Percentiles rank a stretch among this genome's conserved stretches.
Conservation (phyloP, 2,888 invertebrate genomes). For the Macrosoma leucophasiata region DNA sequence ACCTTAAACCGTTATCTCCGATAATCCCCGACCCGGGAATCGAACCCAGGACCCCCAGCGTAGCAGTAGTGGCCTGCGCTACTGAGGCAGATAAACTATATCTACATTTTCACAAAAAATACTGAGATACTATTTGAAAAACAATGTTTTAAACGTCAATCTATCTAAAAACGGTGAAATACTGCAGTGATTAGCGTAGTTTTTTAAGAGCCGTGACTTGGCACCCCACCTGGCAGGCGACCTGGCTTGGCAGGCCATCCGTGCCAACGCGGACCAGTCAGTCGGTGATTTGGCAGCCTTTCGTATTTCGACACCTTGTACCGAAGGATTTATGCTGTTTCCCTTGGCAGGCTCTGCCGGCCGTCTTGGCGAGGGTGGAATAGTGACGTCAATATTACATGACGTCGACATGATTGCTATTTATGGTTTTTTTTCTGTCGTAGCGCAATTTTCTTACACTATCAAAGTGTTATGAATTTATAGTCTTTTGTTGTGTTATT, state of each 20-base stretch:
- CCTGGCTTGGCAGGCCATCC: slow-evolving; percentile 41
- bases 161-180: too few relatives aligned
- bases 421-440: slow-evolving; percentile 5
- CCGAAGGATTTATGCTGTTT: slow-evolving; percentile 43
- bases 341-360: slow-evolving; percentile 34
- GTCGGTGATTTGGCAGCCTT: slow-evolving; percentile 51
- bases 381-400: slow-evolving; percentile 7
- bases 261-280: slow-evolving; percentile 39
- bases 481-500: too few relatives aligned
- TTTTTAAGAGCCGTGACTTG: slow-evolving; percentile 29
- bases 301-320: slow-evolving; percentile 44
- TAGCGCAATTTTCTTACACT: too few relatives aligned
- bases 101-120: too few relatives aligned
- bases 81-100: too few relatives aligned
- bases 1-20: too few relatives aligned
- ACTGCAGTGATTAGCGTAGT: slow-evolving; percentile 9
- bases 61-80: too few relatives aligned
- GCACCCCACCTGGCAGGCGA: slow-evolving; percentile 46
- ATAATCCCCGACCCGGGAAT: too few relatives aligned
- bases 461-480: too few relatives aligned
- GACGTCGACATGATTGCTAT: slow-evolving; percentile 3
- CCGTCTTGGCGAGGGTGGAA: slow-evolving; percentile 13
- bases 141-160: too few relatives aligned
- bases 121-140: too few relatives aligned
- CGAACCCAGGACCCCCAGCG: too few relatives aligned